These are phyloP conservation scores for Melipona quadrifasciata DNA, from an alignment of 1,140 invertebrate species.

Conservation along the genomic window DNA sequence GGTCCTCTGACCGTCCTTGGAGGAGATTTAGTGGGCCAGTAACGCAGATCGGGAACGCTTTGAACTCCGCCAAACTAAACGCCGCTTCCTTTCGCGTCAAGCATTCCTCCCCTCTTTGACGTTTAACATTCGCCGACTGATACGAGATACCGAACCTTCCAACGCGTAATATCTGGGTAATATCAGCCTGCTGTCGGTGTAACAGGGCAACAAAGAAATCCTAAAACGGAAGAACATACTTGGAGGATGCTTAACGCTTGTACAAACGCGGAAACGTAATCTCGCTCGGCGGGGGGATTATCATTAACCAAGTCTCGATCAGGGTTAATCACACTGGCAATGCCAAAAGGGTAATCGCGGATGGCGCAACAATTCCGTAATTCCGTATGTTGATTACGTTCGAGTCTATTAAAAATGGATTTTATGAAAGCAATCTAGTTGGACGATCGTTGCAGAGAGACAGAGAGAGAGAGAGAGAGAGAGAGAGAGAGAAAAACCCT, in stretches of 20 bases:
- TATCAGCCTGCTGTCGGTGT: neutral
- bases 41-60: constrained; percentile 48
- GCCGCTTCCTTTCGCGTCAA: neutral
- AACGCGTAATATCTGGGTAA: neutral
- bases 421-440: constrained; percentile 72
- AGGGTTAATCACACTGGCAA: neutral
- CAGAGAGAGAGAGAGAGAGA: neutral
- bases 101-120: neutral
- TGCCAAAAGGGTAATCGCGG: constrained; percentile 18
- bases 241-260: neutral
- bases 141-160: neutral
- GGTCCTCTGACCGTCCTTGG: constrained; percentile 42
- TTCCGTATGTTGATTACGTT: constrained; percentile 58
- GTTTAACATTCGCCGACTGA: neutral
- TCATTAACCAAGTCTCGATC: neutral
- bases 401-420: constrained; percentile 72
- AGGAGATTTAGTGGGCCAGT: constrained; percentile 51
- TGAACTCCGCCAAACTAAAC: constrained; percentile 22
- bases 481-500: constrained; percentile 30
- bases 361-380: constrained; percentile 19
- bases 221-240: neutral
- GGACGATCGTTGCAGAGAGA: constrained; percentile 53
- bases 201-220: neutral
- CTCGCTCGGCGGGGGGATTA: neutral
- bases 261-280: neutral